Conservation (phyloP, 1,140 invertebrate genomes). For the Brachionus manjavacas region DNA sequence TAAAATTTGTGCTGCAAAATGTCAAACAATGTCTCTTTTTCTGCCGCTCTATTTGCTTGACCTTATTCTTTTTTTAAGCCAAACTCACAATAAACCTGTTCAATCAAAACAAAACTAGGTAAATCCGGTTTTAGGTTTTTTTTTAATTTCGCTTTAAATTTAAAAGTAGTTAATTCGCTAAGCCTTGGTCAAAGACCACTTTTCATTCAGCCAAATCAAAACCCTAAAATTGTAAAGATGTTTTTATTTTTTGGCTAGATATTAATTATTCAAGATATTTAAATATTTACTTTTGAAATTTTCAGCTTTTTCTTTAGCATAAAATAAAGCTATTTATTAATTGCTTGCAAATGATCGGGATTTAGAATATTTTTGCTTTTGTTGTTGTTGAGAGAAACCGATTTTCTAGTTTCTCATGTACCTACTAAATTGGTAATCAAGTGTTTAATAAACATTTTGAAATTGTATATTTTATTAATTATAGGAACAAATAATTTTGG, state of each 20-base stretch:
- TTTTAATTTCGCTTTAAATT: background rate
- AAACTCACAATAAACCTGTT: background rate
- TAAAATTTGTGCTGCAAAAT: background rate
- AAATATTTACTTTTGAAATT: conserved; percentile 7
- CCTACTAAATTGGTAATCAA: background rate
- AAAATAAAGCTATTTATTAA: conserved; percentile 7
- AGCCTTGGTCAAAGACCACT: background rate
- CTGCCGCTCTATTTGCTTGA: background rate
- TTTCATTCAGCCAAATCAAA: background rate
- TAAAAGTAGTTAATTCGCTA: background rate
- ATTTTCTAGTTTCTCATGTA: background rate
- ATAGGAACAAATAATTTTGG: background rate
- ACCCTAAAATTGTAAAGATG: background rate
- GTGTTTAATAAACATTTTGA: background rate
- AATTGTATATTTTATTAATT: background rate
- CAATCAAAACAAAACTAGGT: conserved; percentile 8
- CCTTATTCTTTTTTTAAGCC: background rate
- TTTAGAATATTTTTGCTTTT: background rate
- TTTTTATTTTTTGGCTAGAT: background rate
- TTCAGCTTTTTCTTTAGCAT: background rate
- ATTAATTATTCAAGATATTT: background rate
- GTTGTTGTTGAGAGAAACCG: background rate
- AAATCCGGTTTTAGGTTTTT: conserved; percentile 12
- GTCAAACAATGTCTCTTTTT: background rate
- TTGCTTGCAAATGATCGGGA: background rate